Percentiles rank a stretch among this genome's conserved stretches.
Conservation (phyloP, 2,888 invertebrate genomes). For the Lobophora halterata region DNA sequence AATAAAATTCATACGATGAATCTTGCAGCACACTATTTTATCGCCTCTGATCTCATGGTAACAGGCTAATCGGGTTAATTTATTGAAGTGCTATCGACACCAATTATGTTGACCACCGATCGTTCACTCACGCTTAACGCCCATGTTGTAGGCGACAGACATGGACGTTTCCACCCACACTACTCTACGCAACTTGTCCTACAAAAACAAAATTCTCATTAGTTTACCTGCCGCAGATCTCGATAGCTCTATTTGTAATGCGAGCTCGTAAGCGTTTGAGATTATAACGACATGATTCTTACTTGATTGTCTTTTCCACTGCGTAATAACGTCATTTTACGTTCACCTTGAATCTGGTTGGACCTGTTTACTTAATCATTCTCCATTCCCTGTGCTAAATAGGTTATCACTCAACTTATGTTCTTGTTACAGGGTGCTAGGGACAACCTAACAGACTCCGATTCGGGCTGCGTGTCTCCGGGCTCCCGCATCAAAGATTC, state of each 20-base stretch:
- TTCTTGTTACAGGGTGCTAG: slow-evolving; percentile 68
- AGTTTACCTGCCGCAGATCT: slow-evolving; percentile 12
- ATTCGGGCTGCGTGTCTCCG: slow-evolving; percentile 78
- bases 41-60: no score
- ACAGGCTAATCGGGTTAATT: not conserved
- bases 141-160: slow-evolving; percentile 27
- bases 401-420: no score
- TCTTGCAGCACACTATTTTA: no score
- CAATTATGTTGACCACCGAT: slow-evolving; percentile 1
- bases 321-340: no score
- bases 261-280: not conserved
- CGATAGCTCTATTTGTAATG: slow-evolving; percentile 11
- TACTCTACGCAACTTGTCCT: slow-evolving; percentile 7
- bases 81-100: not conserved
- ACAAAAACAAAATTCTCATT: slow-evolving; percentile 13
- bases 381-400: no score
- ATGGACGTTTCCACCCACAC: slow-evolving; percentile 27
- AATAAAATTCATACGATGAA: no score
- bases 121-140: slow-evolving; percentile 5
- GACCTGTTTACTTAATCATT: no score
- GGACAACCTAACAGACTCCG: slow-evolving; percentile 77
- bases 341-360: no score
- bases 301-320: slow-evolving; percentile 5
- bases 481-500: slow-evolving; percentile 78
- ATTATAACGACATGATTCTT: not conserved